A percentile compares a stretch with the other conserved stretches of the same genome.
Evolutionary conservation across 2,113 vertebrate genomes (phyloP).

Genomic region (Hylia prasina): DNA sequence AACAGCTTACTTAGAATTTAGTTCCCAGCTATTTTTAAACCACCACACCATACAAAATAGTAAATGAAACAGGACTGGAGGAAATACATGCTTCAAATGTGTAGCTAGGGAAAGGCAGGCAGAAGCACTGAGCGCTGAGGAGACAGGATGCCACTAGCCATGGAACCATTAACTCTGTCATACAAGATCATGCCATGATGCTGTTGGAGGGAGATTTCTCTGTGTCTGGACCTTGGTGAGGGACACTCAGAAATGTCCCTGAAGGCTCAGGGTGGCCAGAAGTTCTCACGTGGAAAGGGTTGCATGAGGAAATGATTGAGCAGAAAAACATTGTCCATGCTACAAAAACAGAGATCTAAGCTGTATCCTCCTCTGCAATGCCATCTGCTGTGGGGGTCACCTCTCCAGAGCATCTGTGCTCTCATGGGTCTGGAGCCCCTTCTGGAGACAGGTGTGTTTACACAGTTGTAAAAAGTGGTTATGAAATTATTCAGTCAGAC

Average conservation of each 20-base stretch:
- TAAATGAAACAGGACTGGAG: background rate
- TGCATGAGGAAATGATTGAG: background rate
- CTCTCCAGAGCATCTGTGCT: background rate
- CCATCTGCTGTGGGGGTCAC: background rate
- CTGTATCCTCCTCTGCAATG: background rate
- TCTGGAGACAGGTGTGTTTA: background rate
- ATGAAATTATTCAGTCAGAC: background rate
- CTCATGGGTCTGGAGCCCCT: background rate
- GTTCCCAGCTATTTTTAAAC: background rate
- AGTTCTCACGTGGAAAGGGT: fast-evolving
- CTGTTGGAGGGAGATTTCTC: background rate
- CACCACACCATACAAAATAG: background rate
- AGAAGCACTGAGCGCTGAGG: background rate
- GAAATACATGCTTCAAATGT: background rate
- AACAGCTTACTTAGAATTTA: background rate
- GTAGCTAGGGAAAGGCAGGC: background rate
- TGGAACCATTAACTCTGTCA: background rate
- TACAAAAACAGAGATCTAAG: background rate
- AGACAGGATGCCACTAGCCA: background rate
- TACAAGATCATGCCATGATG: background rate
- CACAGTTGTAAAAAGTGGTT: background rate
- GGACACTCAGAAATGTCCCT: background rate
- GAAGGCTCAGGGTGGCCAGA: background rate
- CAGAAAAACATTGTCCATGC: background rate
- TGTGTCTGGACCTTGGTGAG: background rate